Evolutionary conservation across 2,888 invertebrate genomes (phyloP), one percentile per base, ranked within the genome.

Genomic region (Corbicula japonica): DNA sequence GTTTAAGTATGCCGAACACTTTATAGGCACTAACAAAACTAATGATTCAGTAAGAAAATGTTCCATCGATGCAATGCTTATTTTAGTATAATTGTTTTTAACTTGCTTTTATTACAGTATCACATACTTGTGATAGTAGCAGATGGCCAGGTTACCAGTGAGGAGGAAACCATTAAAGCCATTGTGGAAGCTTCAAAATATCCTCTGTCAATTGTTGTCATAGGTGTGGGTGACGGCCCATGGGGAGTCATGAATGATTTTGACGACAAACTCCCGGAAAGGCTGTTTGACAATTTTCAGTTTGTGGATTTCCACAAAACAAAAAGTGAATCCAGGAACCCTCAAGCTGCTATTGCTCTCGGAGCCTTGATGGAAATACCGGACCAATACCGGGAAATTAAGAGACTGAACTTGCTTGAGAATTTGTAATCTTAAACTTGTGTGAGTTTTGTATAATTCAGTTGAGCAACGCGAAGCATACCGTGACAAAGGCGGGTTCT

Each of bases 81-180:
- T 15, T 38, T 38, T 15, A 38, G 15, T 38, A 38, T 15, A 38
- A n/a, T 26, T 30, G 2, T 4, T 34, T 26, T n/a, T 52, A 5
- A 23, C 26, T 5, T 26, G 5, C 32, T 54, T 35, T 10, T 32
- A 18, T 70, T 86, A 35, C 87, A 94, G 93, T 94, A 94, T 84
- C 94, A 94, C 86, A 94, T 94, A 61, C 88, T 94, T 63, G 93
- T 94, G 12, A 94, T 94, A 63, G 93, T 94, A 32, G 94, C 94
- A 4, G 94, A 94, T 84, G 94, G 94, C 4, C 94, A 94, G 85
- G 94, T 94, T 68, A 93, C 94, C 3, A 93, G 93, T 68, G 94
- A 94, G 82, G 86, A 92, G 32, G 92, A 92, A 2, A 94, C 94
- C 0, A 86, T 91, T 0, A 87, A 93, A 26, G 94, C 94, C 28